phyloP scores from a whole-genome alignment of 1,140 invertebrate species.

The Portunus trituberculatus region DNA sequence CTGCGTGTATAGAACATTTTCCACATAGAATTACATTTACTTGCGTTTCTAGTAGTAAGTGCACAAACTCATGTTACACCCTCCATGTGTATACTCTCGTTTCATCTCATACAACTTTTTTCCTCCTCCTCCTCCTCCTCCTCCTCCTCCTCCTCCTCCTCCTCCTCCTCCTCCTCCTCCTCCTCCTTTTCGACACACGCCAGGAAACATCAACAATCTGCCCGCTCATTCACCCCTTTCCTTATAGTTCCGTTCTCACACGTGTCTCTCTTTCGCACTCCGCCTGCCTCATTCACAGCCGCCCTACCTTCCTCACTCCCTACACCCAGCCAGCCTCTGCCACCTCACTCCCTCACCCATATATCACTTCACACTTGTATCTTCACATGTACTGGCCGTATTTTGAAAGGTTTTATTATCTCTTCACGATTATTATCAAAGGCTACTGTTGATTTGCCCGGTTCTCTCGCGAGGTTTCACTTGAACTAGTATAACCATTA shows the following conservation, averaged over 20 bases:
- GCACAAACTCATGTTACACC: no score
- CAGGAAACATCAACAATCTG: slow-evolving; percentile 57
- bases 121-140: not conserved
- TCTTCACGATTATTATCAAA: no score
- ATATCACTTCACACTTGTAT: no score
- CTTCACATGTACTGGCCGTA: no score
- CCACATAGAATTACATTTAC: no score
- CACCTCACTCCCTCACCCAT: not conserved
- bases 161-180: not conserved
- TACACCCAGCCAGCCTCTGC: not conserved
- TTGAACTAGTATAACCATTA: no score
- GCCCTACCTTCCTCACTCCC: not conserved
- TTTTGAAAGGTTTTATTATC: no score
- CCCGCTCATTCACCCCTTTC: slow-evolving; percentile 45
- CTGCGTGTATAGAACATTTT: not conserved
- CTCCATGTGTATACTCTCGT: not conserved
- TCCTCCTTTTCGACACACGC: not conserved
- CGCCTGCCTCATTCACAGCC: not conserved
- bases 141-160: not conserved
- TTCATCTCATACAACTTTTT: not conserved
- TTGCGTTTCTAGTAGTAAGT: no score
- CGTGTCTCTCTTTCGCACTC: not conserved
- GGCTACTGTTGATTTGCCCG: no score
- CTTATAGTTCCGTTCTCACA: slow-evolving; percentile 51
- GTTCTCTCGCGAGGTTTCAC: no score